A percentile compares a stretch with the other conserved stretches of the same genome.
phyloP scores from a whole-genome alignment of 2,113 vertebrate species.

The Myodes glareolus region DNA sequence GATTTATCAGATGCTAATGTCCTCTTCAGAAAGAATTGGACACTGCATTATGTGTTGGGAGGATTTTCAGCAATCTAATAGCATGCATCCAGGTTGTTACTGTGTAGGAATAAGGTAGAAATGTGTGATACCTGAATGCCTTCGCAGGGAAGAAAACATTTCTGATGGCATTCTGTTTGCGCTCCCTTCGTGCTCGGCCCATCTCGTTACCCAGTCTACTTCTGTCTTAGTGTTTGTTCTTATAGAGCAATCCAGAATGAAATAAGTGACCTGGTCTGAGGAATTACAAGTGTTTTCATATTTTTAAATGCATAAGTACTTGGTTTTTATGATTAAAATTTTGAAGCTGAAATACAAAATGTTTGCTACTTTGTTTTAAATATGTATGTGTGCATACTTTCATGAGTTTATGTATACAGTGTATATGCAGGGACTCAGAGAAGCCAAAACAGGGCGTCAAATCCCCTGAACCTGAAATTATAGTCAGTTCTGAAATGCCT shows the following conservation, averaged over 20 bases:
- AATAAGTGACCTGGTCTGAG: conserved; percentile 7
- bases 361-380: background rate
- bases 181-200: background rate
- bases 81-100: background rate
- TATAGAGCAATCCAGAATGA: conserved; percentile 9
- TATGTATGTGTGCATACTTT: background rate
- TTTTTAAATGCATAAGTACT: conserved; percentile 40
- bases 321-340: conserved; percentile 32
- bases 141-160: conserved; percentile 39
- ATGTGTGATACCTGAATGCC: background rate
- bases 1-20: conserved; percentile 41
- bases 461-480: background rate
- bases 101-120: background rate
- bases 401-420: background rate
- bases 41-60: background rate
- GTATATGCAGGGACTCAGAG: background rate
- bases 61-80: background rate
- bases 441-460: background rate
- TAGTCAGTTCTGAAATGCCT: background rate
- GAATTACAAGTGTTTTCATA: conserved; percentile 11
- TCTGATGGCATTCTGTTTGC: background rate
- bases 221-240: conserved; percentile 32
- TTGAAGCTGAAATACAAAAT: conserved; percentile 6
- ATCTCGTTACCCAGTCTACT: background rate
- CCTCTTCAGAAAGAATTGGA: conserved; percentile 3